Base-by-base conservation (phyloP, 2,888 invertebrate species). In the Dasysyrphus tricinctus region DNA sequence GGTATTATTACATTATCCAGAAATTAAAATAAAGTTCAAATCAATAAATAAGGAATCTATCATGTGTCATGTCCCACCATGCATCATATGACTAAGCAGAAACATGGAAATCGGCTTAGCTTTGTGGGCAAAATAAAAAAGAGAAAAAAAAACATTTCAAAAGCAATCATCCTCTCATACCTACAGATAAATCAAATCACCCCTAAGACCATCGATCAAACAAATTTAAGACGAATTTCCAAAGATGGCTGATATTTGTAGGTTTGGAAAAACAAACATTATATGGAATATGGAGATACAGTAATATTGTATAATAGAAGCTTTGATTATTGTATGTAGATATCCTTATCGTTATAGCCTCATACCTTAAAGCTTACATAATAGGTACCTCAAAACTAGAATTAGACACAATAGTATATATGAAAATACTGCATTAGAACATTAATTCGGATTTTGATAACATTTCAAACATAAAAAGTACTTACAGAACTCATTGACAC, bases 151-250 rank as follows among this genome's bases (percentile, higher is more conserved):
- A 24, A 14, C 3, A 29, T 14, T 29, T 11, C 12, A 63, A 63
- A n/a, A 63, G 42, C 42, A 44, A 63, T 63, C 29, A 44, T 63
- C 42, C 2, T 4, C 42, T 24, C 24, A 24, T 24, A 29, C n/a
- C 7, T 29, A 42, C 16, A 44, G 42, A 29, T 42, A 44, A 37
- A 63, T 63, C 44, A 29, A 63, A 63, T 63, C 44, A 42, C 61
- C 9, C 29, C 2, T 44, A 63, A 29, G 29, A n/a, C n/a, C 29
- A 44, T 63, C 42, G 56, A 56, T 34, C 9, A 11, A 16, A 57
- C 1, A 29, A 63, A 44, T 63, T 19, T 29, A 63, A 37, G n/a
- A 44, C 0, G 14, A n/a, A 44, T 29, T 29, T n/a, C n/a, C 2
- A 14, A 24, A 42, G 39, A n/a, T 61, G 24, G 14, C 9, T 24